Evolutionary conservation across 2,888 invertebrate species (phyloP).

Genomic region (Protonemura montana): DNA sequence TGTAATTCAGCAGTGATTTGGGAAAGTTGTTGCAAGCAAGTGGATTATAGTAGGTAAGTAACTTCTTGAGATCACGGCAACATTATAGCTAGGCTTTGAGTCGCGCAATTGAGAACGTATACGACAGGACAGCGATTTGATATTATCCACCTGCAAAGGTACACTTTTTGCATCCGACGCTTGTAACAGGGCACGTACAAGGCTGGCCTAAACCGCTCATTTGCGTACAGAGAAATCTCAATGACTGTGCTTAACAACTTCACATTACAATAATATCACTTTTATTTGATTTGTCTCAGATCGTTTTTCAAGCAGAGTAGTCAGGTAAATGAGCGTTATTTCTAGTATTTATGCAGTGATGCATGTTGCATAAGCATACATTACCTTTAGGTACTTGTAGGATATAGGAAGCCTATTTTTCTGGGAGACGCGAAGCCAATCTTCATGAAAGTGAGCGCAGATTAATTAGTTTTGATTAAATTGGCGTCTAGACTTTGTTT

Average conservation of each 20-base stretch:
- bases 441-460: constrained; percentile 16
- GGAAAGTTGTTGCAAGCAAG: neutral
- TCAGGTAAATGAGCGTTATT: too few species aligned
- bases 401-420: neutral
- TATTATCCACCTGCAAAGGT: neutral
- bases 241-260: neutral
- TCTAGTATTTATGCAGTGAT: too few species aligned
- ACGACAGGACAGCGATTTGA: too few species aligned
- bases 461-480: constrained; percentile 42
- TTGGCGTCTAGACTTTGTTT: constrained; percentile 33
- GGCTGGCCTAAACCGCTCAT: neutral
- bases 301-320: too few species aligned
- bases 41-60: too few species aligned
- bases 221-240: neutral
- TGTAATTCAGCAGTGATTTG: neutral
- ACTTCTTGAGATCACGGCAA: too few species aligned
- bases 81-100: too few species aligned
- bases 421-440: neutral
- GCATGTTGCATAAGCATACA: too few species aligned
- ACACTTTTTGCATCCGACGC: too few species aligned
- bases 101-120: too few species aligned
- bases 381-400: too few species aligned
- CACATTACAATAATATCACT: neutral
- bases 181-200: neutral
- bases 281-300: too few species aligned